Evolutionary conservation across 1,140 invertebrate genomes (phyloP), one percentile per base, ranked within the genome.

Genomic region (Protaetia brevitarsis): DNA sequence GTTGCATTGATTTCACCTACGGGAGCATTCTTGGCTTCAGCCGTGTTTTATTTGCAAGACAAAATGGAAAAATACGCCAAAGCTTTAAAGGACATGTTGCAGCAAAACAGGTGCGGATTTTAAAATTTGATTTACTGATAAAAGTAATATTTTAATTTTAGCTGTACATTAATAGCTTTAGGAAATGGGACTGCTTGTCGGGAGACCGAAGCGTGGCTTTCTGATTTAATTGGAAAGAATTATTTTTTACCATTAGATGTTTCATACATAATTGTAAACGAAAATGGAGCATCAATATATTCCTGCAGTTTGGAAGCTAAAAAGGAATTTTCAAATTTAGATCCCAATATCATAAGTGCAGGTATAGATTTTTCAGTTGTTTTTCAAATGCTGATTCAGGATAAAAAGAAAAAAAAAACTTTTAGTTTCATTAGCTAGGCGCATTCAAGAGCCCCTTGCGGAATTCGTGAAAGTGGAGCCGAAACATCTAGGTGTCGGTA

Each of bases 401-500:
- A n/a, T n/a, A n/a, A n/a, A n/a, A n/a, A n/a, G n/a, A n/a, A n/a
- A n/a, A n/a, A n/a, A n/a, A n/a, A n/a, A n/a, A n/a, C n/a, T 29
- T 59, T 59, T 78, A 80, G 87, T 95, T 63, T 96, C 94, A 1
- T 89, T 97, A 69, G 93, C 93, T 0, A 83, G 93, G 73, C 82
- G 94, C 72, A 80, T 96, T 0, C 88, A 94, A 75, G 94, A 97
- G 81, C 95, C 95, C 4, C 76, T 97, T 31, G 88, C 90, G 34
- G 95, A 97, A 80, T 84, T 94, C 64, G 92, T 97, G 0, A 97
- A 97, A 82, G 88, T 97, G 28, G 93, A 96, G 67, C 93, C 94
- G 0, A 92, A 93, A 75, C 90, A 95, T 77, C 81, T 97, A 65
- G 94, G 95, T 11, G 89, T 92, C 3, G 95, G 94, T 31, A 92